Evolutionary conservation across 2,797 vertebrate genomes (phyloP).

Genomic region (Malurus leucopterus): DNA sequence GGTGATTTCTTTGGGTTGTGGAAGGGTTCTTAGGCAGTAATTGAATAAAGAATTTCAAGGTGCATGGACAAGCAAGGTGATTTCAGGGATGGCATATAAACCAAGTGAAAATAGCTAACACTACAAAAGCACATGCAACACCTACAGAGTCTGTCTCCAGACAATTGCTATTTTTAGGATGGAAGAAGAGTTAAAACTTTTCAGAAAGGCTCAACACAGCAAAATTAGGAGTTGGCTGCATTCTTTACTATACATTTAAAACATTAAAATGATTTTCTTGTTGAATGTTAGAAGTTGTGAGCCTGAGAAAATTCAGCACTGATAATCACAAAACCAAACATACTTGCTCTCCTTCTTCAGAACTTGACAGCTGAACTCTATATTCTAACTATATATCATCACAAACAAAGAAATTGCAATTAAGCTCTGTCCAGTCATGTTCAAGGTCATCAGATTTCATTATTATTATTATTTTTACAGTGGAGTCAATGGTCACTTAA

Average conservation of each 20-base stretch:
- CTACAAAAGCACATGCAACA: neutral
- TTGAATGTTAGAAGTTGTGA: neutral
- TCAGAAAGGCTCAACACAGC: neutral
- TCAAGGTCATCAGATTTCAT: neutral
- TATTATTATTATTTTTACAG: neutral
- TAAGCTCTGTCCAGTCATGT: neutral
- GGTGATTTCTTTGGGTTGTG: neutral
- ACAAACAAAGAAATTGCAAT: neutral
- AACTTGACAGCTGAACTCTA: neutral
- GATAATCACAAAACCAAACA: neutral
- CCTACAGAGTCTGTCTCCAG: neutral
- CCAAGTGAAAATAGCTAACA: neutral
- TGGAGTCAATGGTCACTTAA: neutral
- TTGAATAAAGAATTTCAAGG: neutral
- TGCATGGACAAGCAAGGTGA: neutral
- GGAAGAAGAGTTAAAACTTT: neutral
- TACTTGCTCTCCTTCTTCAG: neutral
- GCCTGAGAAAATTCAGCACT: neutral
- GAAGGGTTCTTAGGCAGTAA: neutral
- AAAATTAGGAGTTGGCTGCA: neutral
- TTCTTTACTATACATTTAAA: neutral
- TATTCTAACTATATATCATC: neutral
- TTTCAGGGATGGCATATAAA: neutral
- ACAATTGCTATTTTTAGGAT: neutral
- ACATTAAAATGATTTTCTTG: neutral